phyloP scores from a whole-genome alignment of 2,888 invertebrate genomes.

The Metacarcinus magister region DNA sequence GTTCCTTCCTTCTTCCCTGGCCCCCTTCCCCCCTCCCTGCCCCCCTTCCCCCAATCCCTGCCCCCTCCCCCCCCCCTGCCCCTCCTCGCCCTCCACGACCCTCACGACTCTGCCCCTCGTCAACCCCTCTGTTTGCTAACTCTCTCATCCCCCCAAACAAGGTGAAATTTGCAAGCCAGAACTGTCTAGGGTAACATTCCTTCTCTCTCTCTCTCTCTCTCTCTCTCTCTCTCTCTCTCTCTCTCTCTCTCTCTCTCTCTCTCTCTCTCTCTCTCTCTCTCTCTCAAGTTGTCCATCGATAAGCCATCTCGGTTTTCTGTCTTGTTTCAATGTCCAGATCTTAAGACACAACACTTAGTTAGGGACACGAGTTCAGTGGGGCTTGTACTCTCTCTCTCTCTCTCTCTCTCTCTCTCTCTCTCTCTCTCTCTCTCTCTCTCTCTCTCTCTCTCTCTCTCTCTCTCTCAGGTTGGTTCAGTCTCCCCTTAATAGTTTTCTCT shows the following conservation, averaged over 20 bases:
- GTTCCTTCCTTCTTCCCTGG: neutral
- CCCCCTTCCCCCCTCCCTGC: neutral
- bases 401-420: conserved; percentile 49
- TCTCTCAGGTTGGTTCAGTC: neutral
- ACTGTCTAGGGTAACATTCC: neutral
- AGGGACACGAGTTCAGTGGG: too few relatives aligned
- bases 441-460: conserved; percentile 54
- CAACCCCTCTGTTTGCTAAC: neutral
- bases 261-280: neutral
- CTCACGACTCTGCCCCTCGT: neutral
- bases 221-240: neutral
- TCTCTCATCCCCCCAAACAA: neutral
- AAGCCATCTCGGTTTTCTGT: too few relatives aligned
- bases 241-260: conserved; percentile 34
- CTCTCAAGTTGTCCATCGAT: neutral
- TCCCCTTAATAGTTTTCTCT: neutral
- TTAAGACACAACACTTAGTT: neutral
- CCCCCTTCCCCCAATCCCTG: neutral
- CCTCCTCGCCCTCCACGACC: neutral
- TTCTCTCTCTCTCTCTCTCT: neutral
- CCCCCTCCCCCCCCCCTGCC: neutral
- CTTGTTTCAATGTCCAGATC: too few relatives aligned
- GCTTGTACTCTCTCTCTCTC: neutral
- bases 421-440: conserved; percentile 52
- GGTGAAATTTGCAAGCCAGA: neutral